Conservation (phyloP, 1,140 invertebrate species). For the Hypothenemus hampei region DNA sequence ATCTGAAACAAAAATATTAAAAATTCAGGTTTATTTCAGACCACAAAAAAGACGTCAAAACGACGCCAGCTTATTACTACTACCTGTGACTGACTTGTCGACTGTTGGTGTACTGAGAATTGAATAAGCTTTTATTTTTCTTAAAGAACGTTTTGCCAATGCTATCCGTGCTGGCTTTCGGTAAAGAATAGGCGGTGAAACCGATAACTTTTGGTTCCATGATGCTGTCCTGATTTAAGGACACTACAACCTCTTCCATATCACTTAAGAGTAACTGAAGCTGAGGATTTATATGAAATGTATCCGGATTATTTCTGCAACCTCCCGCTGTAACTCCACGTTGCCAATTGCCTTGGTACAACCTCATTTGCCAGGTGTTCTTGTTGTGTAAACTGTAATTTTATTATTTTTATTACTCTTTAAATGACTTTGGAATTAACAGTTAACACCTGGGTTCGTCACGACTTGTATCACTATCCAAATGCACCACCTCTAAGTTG, state of each 20-base stretch:
- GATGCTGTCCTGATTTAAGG: conserved; percentile 84
- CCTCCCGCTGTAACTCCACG: conserved; percentile 85
- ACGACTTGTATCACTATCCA: conserved; percentile 78
- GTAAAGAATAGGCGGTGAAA: conserved; percentile 77
- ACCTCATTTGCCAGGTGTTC: conserved; percentile 76
- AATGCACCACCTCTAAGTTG: conserved; percentile 79
- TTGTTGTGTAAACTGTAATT: conserved; percentile 63
- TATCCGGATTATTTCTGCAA: conserved; percentile 86
- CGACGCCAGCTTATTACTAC: no score
- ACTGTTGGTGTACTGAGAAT: conserved; percentile 89
- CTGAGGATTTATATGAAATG: conserved; percentile 92
- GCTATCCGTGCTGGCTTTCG: conserved; percentile 63
- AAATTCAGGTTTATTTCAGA: no score
- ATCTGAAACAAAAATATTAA: no score
- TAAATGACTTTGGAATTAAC: background rate
- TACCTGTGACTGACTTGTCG: conserved; percentile 66
- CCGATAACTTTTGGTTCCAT: conserved; percentile 86
- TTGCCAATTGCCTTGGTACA: conserved; percentile 84
- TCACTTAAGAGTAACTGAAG: conserved; percentile 75
- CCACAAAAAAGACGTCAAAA: background rate
- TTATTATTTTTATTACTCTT: background rate
- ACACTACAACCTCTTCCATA: conserved; percentile 80
- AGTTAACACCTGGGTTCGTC: conserved; percentile 64
- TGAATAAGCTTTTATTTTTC: conserved; percentile 80
- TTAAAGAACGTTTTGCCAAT: conserved; percentile 77